Percentiles rank a stretch among this genome's conserved stretches.
phyloP scores from a whole-genome alignment of 2,888 invertebrate genomes.

The Aporophyla nigra region DNA sequence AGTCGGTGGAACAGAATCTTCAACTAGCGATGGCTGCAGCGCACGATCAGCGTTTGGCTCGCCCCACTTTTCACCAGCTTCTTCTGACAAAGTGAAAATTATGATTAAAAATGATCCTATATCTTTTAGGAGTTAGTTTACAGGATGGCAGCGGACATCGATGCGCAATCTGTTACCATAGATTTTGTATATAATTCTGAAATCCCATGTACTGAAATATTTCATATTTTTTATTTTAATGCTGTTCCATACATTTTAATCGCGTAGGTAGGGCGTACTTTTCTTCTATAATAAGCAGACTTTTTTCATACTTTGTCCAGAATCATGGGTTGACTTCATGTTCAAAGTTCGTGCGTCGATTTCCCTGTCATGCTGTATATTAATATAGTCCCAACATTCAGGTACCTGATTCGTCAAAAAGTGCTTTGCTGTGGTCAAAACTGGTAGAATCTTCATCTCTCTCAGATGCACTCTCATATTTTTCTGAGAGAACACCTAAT shows the following conservation, averaged over 20 bases:
- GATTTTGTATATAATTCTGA: no score
- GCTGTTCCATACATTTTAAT: no score
- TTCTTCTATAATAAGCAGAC: no score
- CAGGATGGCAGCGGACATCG: no score
- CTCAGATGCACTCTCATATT: conserved; percentile 94
- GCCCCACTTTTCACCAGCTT: conserved; percentile 78
- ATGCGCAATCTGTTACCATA: no score
- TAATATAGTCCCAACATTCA: neutral
- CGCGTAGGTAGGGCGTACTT: no score
- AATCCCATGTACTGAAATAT: no score
- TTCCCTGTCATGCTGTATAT: no score
- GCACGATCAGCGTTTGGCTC: conserved; percentile 79
- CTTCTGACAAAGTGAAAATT: conserved; percentile 64
- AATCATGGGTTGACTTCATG: no score
- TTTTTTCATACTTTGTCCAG: no score
- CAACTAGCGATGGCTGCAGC: conserved; percentile 67
- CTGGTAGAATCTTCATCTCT: conserved; percentile 91
- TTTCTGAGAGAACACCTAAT: conserved; percentile 94
- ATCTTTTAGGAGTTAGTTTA: neutral
- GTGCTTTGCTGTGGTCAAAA: conserved; percentile 66
- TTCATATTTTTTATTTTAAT: no score
- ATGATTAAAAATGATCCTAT: neutral
- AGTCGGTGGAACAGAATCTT: conserved; percentile 38
- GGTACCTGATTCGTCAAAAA: conserved; percentile 81
- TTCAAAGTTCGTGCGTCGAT: no score